Evolutionary conservation across 2,113 vertebrate genomes (phyloP), one percentile per base, ranked within the genome.

Genomic region (Scopus umbretta): DNA sequence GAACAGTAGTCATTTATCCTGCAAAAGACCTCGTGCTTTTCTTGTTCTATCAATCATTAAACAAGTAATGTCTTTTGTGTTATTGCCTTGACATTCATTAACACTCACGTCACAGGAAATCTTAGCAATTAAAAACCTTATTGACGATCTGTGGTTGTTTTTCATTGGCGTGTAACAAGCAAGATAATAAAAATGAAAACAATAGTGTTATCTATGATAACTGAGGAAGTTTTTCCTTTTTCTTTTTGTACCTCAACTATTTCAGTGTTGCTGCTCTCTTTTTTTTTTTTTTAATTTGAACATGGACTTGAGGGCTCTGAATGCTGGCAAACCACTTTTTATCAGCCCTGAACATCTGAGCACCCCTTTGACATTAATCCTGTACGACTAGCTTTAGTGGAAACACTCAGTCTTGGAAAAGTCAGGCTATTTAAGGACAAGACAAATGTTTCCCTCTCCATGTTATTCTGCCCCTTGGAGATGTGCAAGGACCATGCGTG

Each of bases 71-170:
- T 98, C 98, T 98, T 98, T 98, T 97, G 97, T 97, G 97, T 97
- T 98, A 98, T 98, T 98, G 98, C 98, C 97, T 98, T 98, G 98
- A 98, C 98, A 98, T 98, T 98, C 97, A 98, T 98, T 98, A 98
- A 98, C 98, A 98, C 97, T 98, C 97, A 97, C 79, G 97, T 98
- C 98, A 98, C 96, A 98, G 98, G 97, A 98, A 98, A 98, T 98
- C 98, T 98, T 98, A 96, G 97, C 98, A 97, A 98, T 98, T 98
- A 98, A 98, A 98, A 98, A 86, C 89, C 96, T 95, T 97, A 96
- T 96, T 97, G 96, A 97, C 98, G 73, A 97, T 97, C 95, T 68
- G 70, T 97, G 96, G 82, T 94, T 96, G 96, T 95, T 98, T 97
- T 92, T 81, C 91, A 88, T 94, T 96, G 84, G 94, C 10, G 10